These are phyloP conservation scores for Macrosteles quadrilineatus DNA, from an alignment of 1,140 invertebrate genomes.

Conservation along the genomic window DNA sequence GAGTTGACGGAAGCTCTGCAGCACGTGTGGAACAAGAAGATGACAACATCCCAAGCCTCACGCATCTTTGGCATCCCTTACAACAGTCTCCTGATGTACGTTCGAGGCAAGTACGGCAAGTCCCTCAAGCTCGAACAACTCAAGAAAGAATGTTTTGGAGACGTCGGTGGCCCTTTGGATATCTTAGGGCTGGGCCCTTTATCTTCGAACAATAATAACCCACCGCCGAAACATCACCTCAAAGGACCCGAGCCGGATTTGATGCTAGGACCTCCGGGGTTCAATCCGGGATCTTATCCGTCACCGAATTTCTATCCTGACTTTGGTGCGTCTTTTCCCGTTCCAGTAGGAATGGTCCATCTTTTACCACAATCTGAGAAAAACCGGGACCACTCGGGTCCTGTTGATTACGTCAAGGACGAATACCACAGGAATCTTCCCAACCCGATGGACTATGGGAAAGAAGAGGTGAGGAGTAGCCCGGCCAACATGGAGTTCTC, in stretches of 20 bases:
- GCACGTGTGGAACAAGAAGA: slow-evolving; percentile 91
- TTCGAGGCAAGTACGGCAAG: slow-evolving; percentile 89
- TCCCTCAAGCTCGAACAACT: slow-evolving; percentile 84
- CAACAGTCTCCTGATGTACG: slow-evolving; percentile 89
- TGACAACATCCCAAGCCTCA: slow-evolving; percentile 91
- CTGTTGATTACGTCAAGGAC: slow-evolving; percentile 32
- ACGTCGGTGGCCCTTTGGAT: slow-evolving; percentile 60
- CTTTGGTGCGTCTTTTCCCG: slow-evolving; percentile 72
- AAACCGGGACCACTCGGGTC: slow-evolving; percentile 49
- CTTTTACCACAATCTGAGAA: slow-evolving; percentile 75
- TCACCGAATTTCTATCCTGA: slow-evolving; percentile 71
- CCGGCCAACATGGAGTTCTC: slow-evolving; percentile 39
- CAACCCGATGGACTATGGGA: slow-evolving; percentile 36
- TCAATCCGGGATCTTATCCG: slow-evolving; percentile 63
- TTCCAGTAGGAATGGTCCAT: slow-evolving; percentile 81
- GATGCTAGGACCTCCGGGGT: slow-evolving; percentile 51
- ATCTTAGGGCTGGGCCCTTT: slow-evolving; percentile 62
- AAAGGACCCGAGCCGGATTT: slow-evolving; percentile 41
- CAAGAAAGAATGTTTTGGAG: slow-evolving; percentile 81
- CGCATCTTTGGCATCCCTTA: slow-evolving; percentile 88
- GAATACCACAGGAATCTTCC: slow-evolving; percentile 27
- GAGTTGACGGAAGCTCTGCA: slow-evolving; percentile 85
- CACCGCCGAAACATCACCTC: slow-evolving; percentile 53
- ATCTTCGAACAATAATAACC: slow-evolving; percentile 67
- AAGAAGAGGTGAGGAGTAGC: slow-evolving; percentile 38